Evolutionary conservation across 1,140 invertebrate species (phyloP).

Genomic region (Euwallacea fornicatus): DNA sequence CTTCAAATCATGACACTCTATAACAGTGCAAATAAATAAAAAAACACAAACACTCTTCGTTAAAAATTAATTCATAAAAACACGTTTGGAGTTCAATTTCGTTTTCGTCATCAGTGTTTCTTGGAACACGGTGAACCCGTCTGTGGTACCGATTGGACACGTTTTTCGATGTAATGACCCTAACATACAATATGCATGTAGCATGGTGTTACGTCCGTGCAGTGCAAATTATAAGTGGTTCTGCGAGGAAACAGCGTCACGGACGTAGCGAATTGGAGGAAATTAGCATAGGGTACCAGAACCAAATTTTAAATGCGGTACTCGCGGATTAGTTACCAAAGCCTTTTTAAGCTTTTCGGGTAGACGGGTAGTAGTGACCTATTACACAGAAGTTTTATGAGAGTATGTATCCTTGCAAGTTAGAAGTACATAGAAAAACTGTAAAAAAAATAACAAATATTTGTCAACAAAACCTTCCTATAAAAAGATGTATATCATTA

Average conservation of each 20-base stretch:
- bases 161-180: constrained; percentile 17
- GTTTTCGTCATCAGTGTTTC: constrained; percentile 2
- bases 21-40: no score
- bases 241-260: constrained; percentile 9
- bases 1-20: no score
- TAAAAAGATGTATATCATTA: no score
- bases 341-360: no score
- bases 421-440: no score
- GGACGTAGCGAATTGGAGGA: constrained; percentile 12
- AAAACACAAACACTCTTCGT: not conserved
- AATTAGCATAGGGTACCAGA: constrained; percentile 19
- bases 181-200: constrained; percentile 19
- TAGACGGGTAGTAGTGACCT: no score
- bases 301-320: constrained; percentile 15
- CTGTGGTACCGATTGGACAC: constrained; percentile 15
- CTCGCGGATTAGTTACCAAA: not conserved
- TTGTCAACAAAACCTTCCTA: no score
- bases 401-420: no score
- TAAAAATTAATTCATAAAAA: constrained; percentile 17
- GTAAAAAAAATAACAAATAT: no score
- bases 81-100: constrained; percentile 4
- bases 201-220: constrained; percentile 10
- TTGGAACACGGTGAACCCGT: constrained; percentile 3
- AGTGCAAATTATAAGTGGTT: constrained; percentile 21
- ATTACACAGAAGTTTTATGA: no score